Evolutionary conservation across 2,888 invertebrate species (phyloP), one percentile per base, ranked within the genome.

Genomic region (Melieria crassipennis): DNA sequence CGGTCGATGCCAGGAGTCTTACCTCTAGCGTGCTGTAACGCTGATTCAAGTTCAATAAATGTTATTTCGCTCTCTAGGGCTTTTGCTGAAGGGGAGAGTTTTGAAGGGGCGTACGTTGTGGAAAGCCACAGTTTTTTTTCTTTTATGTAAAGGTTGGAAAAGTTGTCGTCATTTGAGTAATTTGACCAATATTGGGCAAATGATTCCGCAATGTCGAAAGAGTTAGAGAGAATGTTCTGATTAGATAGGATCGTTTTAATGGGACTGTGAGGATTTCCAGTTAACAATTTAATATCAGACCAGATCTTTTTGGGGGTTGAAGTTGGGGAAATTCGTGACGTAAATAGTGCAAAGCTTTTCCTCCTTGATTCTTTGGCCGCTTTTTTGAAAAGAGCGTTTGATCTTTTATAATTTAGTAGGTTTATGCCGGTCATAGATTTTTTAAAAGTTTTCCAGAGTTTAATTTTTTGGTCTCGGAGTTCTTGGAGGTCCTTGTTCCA

Each of bases 401-500:
- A n/a, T 47, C 48, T 13, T 57, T 57, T 57, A 13, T 57, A 57
- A 57, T 57, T 57, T 13, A 57, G 10, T 30, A 57, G 57, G 9
- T 57, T 57, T 4, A 5, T 13, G 1, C 4, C 57, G 42, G 30
- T 4, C 57, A 57, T 57, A 2, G 30, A 57, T 4, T 42, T 16
- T 10, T 57, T 57, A 10, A 30, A 57, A 57, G 16, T 16, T 57
- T 57, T 57, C 57, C 57, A 57, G 7, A 30, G 10, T 57, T 57
- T 10, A 16, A 13, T 57, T 57, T 57, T 57, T 10, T 57, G 4
- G 57, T 7, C 5, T 6, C 60, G 60, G 1, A 60, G 60, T 7
- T 60, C 11, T 60, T 60, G 60, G 7, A 60, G 60, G n/a, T 43
- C 30, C 45, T 60, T 60, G 43, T 5, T 60, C 60, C 60, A 60